Base-by-base conservation (phyloP, 2,113 vertebrate species). In the Setophaga kirtlandii region DNA sequence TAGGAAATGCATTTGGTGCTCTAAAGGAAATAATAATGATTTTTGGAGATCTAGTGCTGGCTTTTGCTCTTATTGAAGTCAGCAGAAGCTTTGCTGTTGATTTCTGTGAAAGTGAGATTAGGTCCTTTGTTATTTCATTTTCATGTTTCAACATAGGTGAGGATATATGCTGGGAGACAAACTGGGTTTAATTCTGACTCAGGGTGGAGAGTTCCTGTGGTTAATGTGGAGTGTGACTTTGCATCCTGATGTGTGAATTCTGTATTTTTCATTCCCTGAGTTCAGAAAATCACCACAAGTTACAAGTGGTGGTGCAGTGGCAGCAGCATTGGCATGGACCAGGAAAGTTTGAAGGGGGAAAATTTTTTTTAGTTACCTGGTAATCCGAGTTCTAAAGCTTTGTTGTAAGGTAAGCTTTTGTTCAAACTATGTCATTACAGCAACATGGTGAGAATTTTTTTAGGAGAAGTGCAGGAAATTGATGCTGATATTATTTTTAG, bases 1-100 rank as follows among this genome's bases (percentile, higher is more conserved):
- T 81, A 81, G 70, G 76, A 95, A 96, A 68, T 83, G 23, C 18
- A 50, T 78, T 80, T 75, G n/a, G 41, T 83, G n/a, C 70, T 93
- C 55, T 73, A 68, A 83, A 92, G 55, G 73, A 83, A 91, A 46
- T 30, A 59, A 59, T 88, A 50, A 87, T 77, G 1, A 19, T 33
- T 71, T 91, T 67, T 76, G 12, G 56, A 86, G 44, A 22, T 49
- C n/a, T 41, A 33, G 55, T 55, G 27, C 59, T 73, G 50, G 16
- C n/a, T 91, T 92, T 90, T 94, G 80, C 75, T 39, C 35, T 41
- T 82, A 69, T 2, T 84, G 55, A 59, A 95, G 53, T 62, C 55
- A 71, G 59, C 60, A 22, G 76, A 68, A 78, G 50, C n/a, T 90
- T 81, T 91, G 42, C 59, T 78, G 47, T 27, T 65, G 52, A 67